A percentile compares a stretch with the other conserved stretches of the same genome.
phyloP scores from a whole-genome alignment of 2,888 invertebrate genomes.

The Acleris literana region DNA sequence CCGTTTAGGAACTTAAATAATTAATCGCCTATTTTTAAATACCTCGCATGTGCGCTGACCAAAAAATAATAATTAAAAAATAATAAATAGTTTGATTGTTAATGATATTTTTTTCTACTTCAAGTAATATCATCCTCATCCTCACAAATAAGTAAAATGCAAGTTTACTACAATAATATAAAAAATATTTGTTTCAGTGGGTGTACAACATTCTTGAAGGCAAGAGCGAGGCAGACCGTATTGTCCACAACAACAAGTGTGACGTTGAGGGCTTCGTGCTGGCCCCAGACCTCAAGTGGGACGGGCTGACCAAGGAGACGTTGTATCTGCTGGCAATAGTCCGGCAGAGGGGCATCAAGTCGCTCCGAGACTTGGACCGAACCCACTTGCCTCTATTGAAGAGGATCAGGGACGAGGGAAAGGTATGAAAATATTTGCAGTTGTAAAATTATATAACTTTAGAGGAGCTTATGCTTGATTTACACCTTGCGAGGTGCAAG shows the following conservation, averaged over 20 bases:
- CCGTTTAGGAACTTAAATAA: too few relatives aligned
- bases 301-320: conserved; percentile 89
- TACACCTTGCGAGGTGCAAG: too few relatives aligned
- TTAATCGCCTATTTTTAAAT: too few relatives aligned
- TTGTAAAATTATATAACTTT: neutral
- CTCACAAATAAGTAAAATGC: neutral
- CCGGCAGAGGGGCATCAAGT: conserved; percentile 88
- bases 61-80: too few relatives aligned
- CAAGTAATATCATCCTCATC: too few relatives aligned
- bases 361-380: conserved; percentile 91
- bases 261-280: conserved; percentile 93
- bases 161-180: conserved; percentile 1
- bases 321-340: conserved; percentile 94
- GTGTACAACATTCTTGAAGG: conserved; percentile 97
- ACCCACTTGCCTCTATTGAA: conserved; percentile 91
- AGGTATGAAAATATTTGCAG: conserved; percentile 67
- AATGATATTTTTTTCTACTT: too few relatives aligned
- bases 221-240: conserved; percentile 93
- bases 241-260: conserved; percentile 88
- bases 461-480: too few relatives aligned
- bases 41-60: too few relatives aligned
- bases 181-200: conserved; percentile 88
- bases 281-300: conserved; percentile 98
- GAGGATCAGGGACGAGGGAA: conserved; percentile 90
- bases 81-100: too few relatives aligned